phyloP scores from a whole-genome alignment of 2,888 invertebrate genomes.

The Melinaea marsaeus region DNA sequence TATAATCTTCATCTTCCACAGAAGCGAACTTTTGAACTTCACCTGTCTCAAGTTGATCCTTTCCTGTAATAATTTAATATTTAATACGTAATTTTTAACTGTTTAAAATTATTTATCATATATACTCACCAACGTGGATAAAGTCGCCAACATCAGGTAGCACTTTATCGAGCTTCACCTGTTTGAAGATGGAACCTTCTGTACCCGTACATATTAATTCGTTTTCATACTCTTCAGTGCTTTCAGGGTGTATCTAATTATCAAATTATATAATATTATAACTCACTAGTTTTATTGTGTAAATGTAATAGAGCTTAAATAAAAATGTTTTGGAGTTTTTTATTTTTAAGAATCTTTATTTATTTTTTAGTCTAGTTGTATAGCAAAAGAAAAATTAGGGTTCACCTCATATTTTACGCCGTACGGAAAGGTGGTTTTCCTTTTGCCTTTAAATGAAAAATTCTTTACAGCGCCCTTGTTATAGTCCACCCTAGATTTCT shows the following conservation, averaged over 20 bases:
- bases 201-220: slow-evolving; percentile 30
- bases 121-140: slow-evolving; percentile 38
- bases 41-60: slow-evolving; percentile 41
- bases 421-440: slow-evolving; percentile 11
- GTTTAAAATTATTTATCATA: background rate
- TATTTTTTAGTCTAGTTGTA: too few species aligned
- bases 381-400: too few species aligned
- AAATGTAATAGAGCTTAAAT: too few species aligned
- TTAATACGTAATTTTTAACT: background rate
- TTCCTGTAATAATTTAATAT: slow-evolving; percentile 33
- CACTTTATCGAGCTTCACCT: slow-evolving; percentile 21
- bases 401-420: slow-evolving; percentile 39
- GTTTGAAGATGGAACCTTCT: slow-evolving; percentile 18
- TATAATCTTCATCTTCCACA: slow-evolving; percentile 18
- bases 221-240: slow-evolving; percentile 33
- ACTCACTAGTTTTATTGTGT: too few species aligned
- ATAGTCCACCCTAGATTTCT: slow-evolving; percentile 47
- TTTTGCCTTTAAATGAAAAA: slow-evolving; percentile 27
- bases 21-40: slow-evolving; percentile 43
- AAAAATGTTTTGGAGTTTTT: too few species aligned
- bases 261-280: background rate
- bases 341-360: background rate
- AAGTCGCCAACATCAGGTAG: slow-evolving; percentile 37
- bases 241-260: slow-evolving; percentile 47
- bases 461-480: slow-evolving; percentile 49